Evolutionary conservation across 2,888 invertebrate species (phyloP).

Genomic region (Cacoxenus indagator): DNA sequence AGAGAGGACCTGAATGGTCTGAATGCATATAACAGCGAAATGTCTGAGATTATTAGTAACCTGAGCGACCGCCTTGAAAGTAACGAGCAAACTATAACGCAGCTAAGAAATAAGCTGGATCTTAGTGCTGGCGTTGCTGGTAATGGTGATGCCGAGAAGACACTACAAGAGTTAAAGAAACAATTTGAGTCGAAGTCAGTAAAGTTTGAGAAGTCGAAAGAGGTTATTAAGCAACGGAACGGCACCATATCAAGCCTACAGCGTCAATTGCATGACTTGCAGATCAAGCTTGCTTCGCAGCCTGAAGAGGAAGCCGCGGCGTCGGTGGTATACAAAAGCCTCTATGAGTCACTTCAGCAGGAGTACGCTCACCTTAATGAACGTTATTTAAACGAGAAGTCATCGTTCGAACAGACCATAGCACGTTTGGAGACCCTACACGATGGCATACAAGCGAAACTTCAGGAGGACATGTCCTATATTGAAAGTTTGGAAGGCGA

Average conservation of each 20-base stretch:
- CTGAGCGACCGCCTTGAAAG: conserved; percentile 69
- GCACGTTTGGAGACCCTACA: conserved; percentile 63
- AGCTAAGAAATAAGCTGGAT: background rate
- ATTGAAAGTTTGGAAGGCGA: conserved; percentile 82
- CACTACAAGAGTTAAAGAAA: conserved; percentile 69
- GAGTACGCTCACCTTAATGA: conserved; percentile 49
- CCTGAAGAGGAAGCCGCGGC: conserved; percentile 49
- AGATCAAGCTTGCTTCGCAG: conserved; percentile 46
- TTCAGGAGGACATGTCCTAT: conserved; percentile 81
- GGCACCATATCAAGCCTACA: conserved; percentile 72
- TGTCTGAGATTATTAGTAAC: conserved; percentile 31
- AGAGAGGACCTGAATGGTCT: conserved; percentile 68
- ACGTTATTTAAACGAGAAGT: conserved; percentile 53
- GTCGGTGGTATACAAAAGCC: conserved; percentile 23
- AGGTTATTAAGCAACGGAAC: conserved; percentile 73
- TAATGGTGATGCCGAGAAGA: conserved; percentile 53
- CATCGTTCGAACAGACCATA: conserved; percentile 60
- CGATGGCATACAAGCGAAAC: conserved; percentile 74
- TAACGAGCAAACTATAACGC: background rate
- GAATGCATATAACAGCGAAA: conserved; percentile 58
- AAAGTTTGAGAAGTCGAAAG: conserved; percentile 73
- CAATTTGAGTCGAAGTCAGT: conserved; percentile 73
- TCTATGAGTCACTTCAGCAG: conserved; percentile 43
- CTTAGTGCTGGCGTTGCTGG: conserved; percentile 20
- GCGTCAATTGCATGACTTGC: conserved; percentile 51